Conservation (phyloP, 2,888 invertebrate species). For the Parelbella ahira region DNA sequence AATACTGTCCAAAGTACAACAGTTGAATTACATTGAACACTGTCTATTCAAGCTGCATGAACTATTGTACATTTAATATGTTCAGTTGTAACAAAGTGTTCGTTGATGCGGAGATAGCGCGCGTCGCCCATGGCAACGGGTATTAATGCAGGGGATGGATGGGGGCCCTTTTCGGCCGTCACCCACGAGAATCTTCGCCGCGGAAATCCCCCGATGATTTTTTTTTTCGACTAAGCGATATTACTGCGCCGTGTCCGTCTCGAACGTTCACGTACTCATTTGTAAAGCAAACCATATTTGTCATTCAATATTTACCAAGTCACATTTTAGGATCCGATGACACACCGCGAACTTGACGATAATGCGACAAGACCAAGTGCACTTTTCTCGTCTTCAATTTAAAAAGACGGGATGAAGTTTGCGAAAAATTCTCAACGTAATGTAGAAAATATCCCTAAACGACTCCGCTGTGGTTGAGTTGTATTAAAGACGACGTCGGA, state of each 20-base stretch:
- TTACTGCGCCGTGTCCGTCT: neutral
- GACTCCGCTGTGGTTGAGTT: conserved; percentile 25
- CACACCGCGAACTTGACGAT: conserved; percentile 8
- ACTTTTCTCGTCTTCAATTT: conserved; percentile 35
- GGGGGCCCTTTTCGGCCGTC: conserved; percentile 48
- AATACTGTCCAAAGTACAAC: conserved; percentile 60
- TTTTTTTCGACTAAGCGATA: conserved; percentile 39
- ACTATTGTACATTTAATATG: conserved; percentile 24
- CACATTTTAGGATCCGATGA: too few relatives aligned
- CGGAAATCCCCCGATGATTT: conserved; percentile 70
- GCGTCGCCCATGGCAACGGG: conserved; percentile 60
- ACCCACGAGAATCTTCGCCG: conserved; percentile 59
- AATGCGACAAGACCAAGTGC: conserved; percentile 26
- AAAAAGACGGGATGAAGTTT: conserved; percentile 27
- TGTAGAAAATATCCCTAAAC: conserved; percentile 18
- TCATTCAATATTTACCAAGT: conserved; percentile 10
- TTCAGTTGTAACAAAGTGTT: conserved; percentile 29
- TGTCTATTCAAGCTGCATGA: conserved; percentile 46
- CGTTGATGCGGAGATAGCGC: conserved; percentile 59
- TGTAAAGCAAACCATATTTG: neutral
- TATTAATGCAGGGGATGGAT: conserved; percentile 46
- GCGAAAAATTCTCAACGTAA: conserved; percentile 19
- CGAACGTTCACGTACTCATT: neutral
- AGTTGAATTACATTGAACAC: conserved; percentile 48
- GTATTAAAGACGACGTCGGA: conserved; percentile 34